Evolutionary conservation across 2,113 vertebrate species (phyloP).

Genomic region (Odontophorus gujanensis): DNA sequence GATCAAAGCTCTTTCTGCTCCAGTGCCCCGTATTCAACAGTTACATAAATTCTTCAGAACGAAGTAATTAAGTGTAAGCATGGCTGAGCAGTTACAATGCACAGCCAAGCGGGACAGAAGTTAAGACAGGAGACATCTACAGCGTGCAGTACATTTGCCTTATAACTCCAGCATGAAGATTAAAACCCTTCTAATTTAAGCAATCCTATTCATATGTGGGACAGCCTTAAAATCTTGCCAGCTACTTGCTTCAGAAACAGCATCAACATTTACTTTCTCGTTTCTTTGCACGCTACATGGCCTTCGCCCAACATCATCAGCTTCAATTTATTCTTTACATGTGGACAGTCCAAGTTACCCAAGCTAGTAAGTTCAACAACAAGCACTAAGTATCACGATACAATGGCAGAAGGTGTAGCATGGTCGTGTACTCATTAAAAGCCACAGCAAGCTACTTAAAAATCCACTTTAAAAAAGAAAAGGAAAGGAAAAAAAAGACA

Average conservation of each 20-base stretch:
- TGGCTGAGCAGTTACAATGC: background rate
- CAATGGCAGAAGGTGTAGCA: background rate
- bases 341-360: background rate
- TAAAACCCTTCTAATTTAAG: background rate
- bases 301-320: accelerated
- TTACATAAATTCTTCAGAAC: background rate
- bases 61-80: background rate
- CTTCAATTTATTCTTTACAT: accelerated
- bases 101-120: background rate
- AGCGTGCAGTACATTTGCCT: background rate
- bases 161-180: accelerated
- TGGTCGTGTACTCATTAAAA: background rate
- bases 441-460: background rate
- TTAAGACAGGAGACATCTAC: background rate
- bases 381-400: background rate
- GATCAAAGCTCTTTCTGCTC: background rate
- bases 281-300: accelerated
- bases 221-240: background rate
- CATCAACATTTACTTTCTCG: background rate
- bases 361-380: accelerated
- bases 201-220: accelerated
- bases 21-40: background rate
- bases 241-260: background rate
- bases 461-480: background rate
- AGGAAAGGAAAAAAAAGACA: accelerated